Evolutionary conservation across 2,888 invertebrate genomes (phyloP), one percentile per base, ranked within the genome.

Genomic region (Lysandra coridon): DNA sequence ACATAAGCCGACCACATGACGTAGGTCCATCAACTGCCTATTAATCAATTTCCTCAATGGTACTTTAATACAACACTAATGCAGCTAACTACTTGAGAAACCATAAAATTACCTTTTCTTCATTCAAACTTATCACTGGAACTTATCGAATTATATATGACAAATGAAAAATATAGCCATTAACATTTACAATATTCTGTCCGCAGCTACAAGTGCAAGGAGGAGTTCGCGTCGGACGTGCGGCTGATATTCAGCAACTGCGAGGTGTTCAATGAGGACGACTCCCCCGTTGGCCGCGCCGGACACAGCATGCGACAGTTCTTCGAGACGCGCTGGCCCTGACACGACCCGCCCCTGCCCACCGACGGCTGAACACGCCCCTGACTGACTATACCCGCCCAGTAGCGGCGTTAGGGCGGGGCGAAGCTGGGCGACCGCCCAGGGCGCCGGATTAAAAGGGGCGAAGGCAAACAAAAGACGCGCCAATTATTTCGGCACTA

Each of bases 181-280:
- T 53, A 1, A 53, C 14, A 1, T 53, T 40, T 0, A 44, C 49
- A 49, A 17, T 17, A 73, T 77, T 57, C 75, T 78, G 2, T 37
- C 78, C 80, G 2, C 93, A 99, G 99, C 83, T 99, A 99, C 95
- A 99, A 98, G 94, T 96, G 97, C 82, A 96, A 97, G 82, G 98
- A 98, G 82, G 99, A 99, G 84, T 99, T 99, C 94, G 97, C 98
- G 81, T 95, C 96, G 2, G 99, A 99, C 94, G 97, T 98, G 33
- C 96, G 98, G 10, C 97, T 98, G 84, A 99, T 99, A 87, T 99
- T 99, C 95, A 97, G 98, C 92, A 99, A 99, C 94, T 99, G 99
- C 91, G 98, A 99, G 90, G 98, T 98, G 79, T 99, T 99, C 95
- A 99, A 99, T 91, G 99, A 99, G 90, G 99, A 99, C 90, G 98